Evolutionary conservation across 2,113 vertebrate genomes (phyloP), one percentile per base, ranked within the genome.

Genomic region (Butorides virescens): DNA sequence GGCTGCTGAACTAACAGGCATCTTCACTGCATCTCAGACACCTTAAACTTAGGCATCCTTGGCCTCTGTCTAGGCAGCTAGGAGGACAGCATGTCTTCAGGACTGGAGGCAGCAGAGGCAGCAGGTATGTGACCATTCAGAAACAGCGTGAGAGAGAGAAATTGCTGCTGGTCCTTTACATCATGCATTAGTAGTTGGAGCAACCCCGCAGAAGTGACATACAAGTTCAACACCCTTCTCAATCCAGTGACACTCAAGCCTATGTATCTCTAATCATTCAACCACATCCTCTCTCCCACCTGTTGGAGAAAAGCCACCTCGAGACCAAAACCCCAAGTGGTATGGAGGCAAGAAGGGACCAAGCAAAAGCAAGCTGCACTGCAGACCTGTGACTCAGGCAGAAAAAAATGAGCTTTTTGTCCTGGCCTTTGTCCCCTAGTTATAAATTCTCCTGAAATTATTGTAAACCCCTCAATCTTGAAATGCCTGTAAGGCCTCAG

Each of bases 161-260:
- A 71, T 10, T 52, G 14, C 9, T 1, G 1, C 17, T 0, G 1
- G 34, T 26, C 23, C 36, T 44, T 70, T 46, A 14, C 11, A 39
- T 42, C 11, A 30, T 8, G 62, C 26, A 25, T 50, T 49, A 68
- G 42, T 11, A 56, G 30, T 8, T 37, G 19, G 8, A 59, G 50
- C 10, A 59, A 9, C 13, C 11, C 25, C 37, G 32, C 34, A 32
- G 9, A 75, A 44, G 21, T 5, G 4, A 9, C 18, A 49, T 22
- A 56, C 7, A 27, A 68, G 17, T 68, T 85, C 32, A 44, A 30
- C 22, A 37, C 4, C 16, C 10, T 46, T 46, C 36, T 80, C 49
- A 68, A 4, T 14, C 13, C 0, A 1, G 11, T n/a, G 29, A 70
- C 68, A 46, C 15, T 65, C 34, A 46, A 62, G 15, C 22, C 11